Evolutionary conservation across 2,113 vertebrate genomes (phyloP).

Genomic region (Limnothrissa miodon): DNA sequence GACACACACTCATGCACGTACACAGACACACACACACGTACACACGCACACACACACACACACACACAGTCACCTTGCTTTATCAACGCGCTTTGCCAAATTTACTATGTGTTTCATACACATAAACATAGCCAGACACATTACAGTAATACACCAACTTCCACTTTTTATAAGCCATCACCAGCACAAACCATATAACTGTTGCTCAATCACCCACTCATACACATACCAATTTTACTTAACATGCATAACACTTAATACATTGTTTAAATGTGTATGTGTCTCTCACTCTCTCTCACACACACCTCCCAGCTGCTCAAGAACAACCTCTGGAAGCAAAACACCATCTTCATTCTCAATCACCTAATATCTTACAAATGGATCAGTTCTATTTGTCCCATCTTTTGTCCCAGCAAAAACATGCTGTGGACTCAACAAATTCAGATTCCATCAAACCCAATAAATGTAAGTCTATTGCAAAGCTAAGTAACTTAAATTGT

Average conservation of each 20-base stretch:
- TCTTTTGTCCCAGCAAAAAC: not conserved
- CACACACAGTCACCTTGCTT: conserved; percentile 68
- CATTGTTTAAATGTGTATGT: not conserved
- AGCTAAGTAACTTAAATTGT: no score
- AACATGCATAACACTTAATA: not conserved
- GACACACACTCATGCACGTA: not conserved
- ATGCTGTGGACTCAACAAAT: no score
- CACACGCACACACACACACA: not conserved
- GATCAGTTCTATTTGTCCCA: not conserved
- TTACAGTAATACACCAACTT: conserved; percentile 8
- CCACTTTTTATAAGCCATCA: conserved; percentile 9
- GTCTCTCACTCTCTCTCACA: not conserved
- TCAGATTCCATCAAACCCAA: no score
- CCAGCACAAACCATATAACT: not conserved
- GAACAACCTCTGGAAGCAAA: not conserved
- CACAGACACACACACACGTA: not conserved
- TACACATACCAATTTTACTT: conserved; percentile 2
- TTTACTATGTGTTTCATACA: conserved; percentile 34
- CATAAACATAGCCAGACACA: not conserved
- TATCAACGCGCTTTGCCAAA: conserved; percentile 59
- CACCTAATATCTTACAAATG: not conserved
- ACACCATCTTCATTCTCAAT: not conserved
- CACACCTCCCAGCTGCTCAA: not conserved
- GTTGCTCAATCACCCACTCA: conserved; percentile 26
- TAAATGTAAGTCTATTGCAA: no score